phyloP scores from a whole-genome alignment of 2,888 invertebrate genomes.

The Rhagium mordax region DNA sequence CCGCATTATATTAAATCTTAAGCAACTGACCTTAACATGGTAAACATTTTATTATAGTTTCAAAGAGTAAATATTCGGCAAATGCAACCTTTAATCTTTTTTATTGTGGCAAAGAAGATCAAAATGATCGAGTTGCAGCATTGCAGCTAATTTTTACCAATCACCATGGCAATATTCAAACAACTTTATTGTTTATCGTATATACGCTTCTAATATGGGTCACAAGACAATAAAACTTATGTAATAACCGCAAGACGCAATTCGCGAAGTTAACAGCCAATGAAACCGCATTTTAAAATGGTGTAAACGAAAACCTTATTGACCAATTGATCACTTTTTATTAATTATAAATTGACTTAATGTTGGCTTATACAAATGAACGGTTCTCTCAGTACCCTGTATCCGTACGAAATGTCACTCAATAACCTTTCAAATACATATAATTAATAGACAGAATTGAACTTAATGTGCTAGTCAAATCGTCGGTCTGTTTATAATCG shows the following conservation, averaged over 20 bases:
- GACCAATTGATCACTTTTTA: neutral
- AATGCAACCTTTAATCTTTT: no score
- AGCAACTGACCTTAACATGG: no score
- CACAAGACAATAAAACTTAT: neutral
- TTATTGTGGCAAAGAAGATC: no score
- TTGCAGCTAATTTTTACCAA: neutral
- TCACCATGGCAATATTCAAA: neutral
- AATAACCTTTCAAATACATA: constrained; percentile 1
- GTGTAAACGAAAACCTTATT: neutral
- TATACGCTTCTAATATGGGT: neutral
- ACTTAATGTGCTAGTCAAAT: neutral
- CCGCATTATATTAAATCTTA: no score
- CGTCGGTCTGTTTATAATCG: neutral
- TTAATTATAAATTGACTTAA: neutral
- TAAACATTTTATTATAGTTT: no score
- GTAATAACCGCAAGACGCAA: neutral
- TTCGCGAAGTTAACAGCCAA: neutral
- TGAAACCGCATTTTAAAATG: neutral
- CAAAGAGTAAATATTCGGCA: no score
- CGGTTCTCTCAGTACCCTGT: neutral
- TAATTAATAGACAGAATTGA: neutral
- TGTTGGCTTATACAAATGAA: neutral
- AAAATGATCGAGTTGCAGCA: no score
- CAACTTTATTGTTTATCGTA: neutral
- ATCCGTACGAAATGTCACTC: constrained; percentile 3